Conservation (phyloP, 1,140 invertebrate genomes). For the Camponotus vicinus region DNA sequence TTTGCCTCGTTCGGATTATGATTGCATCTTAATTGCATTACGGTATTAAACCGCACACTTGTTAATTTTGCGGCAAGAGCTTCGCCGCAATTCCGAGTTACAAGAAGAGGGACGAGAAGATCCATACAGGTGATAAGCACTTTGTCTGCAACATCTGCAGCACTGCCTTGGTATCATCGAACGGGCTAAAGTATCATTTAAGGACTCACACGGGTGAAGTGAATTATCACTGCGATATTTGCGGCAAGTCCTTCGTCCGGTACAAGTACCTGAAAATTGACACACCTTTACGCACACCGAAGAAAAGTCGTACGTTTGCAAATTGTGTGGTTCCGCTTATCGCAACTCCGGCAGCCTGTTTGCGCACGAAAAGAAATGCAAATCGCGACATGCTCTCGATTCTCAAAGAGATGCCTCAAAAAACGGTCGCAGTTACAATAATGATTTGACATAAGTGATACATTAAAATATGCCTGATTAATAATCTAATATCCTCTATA, state of each 20-base stretch:
- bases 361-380: constrained; percentile 74
- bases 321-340: constrained; percentile 71
- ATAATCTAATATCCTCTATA: not conserved
- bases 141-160: constrained; percentile 72
- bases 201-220: constrained; percentile 57
- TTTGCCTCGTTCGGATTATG: constrained; percentile 73
- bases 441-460: not conserved
- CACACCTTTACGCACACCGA: constrained; percentile 79
- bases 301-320: constrained; percentile 73
- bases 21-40: constrained; percentile 72
- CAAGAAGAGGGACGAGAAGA: constrained; percentile 62
- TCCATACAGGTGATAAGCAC: constrained; percentile 47
- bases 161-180: constrained; percentile 67
- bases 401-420: not conserved
- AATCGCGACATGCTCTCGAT: not conserved
- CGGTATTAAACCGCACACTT: constrained; percentile 66
- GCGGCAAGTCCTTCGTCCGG: constrained; percentile 70
- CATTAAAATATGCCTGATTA: not conserved
- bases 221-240: constrained; percentile 68
- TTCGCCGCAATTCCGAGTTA: constrained; percentile 68
- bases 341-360: constrained; percentile 76
- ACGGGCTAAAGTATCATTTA: constrained; percentile 74
- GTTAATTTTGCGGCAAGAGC: constrained; percentile 71
- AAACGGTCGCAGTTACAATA: not conserved
- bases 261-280: constrained; percentile 68